A percentile compares a stretch with the other conserved stretches of the same genome.
These are phyloP conservation scores for Parthenolecanium corni DNA, from an alignment of 2,888 invertebrate genomes.

Conservation along the genomic window DNA sequence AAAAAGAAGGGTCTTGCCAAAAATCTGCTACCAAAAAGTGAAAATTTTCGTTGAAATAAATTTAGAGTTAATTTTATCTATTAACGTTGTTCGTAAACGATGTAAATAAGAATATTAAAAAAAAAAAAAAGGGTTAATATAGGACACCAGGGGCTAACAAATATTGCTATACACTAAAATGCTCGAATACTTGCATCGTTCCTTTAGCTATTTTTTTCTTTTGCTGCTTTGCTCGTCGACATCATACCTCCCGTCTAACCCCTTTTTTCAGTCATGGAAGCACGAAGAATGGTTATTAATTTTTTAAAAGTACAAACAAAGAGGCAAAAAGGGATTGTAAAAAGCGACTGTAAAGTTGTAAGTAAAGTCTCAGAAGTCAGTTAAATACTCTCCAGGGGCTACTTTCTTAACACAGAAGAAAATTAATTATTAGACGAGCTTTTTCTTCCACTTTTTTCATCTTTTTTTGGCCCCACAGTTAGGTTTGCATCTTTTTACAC, in stretches of 20 bases:
- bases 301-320: constrained; percentile 28
- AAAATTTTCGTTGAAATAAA: neutral
- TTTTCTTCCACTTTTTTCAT: constrained; percentile 13
- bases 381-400: constrained; percentile 28
- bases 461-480: neutral
- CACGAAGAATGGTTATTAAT: constrained; percentile 27
- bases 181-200: constrained; percentile 1
- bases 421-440: constrained; percentile 29
- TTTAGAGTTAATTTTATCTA: neutral
- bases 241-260: neutral
- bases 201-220: neutral
- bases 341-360: constrained; percentile 28
- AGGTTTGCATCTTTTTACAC: constrained; percentile 4
- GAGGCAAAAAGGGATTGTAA: constrained; percentile 28
- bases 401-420: constrained; percentile 26
- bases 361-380: constrained; percentile 27
- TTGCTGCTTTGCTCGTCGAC: constrained; percentile 11
- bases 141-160: constrained; percentile 26
- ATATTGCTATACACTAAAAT: constrained; percentile 8
- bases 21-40: too few species aligned
- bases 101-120: neutral
- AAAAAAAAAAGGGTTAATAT: constrained; percentile 29
- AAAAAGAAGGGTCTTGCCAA: too few species aligned
- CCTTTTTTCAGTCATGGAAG: constrained; percentile 12
- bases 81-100: neutral